A percentile compares a stretch with the other conserved stretches of the same genome.
Conservation (phyloP, 2,888 invertebrate species). For the Coremacera marginata region DNA sequence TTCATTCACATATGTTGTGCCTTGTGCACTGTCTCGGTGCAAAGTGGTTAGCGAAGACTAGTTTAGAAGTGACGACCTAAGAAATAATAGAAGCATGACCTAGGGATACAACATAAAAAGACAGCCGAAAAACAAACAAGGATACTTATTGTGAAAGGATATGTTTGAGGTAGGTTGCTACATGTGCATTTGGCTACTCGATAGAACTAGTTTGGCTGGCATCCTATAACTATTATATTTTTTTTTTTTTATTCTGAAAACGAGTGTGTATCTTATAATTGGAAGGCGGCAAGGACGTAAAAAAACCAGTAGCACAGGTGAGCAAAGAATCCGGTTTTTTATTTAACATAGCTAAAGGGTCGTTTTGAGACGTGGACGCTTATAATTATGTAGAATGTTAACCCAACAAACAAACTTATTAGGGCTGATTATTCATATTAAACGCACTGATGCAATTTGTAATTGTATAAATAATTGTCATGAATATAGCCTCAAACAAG, state of each 20-base stretch:
- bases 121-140: constrained; percentile 30
- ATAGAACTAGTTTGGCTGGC: background rate
- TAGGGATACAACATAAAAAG: constrained; percentile 6
- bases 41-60: constrained; percentile 31
- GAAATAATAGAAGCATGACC: background rate
- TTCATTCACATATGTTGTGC: constrained; percentile 7
- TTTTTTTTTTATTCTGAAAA: background rate
- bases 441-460: too few species aligned
- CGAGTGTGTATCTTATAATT: background rate
- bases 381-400: too few species aligned
- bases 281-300: background rate
- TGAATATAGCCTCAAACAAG: too few species aligned
- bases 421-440: too few species aligned
- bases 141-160: background rate
- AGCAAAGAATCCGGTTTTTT: too few species aligned
- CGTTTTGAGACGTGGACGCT: too few species aligned
- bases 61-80: background rate
- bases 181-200: background rate
- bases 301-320: too few species aligned
- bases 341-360: too few species aligned
- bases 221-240: background rate
- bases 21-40: background rate
- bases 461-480: too few species aligned
- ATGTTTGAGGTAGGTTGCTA: constrained; percentile 29
- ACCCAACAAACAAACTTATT: too few species aligned